Evolutionary conservation across 2,888 invertebrate genomes (phyloP).

Genomic region (Rhamphomyia laevipes): DNA sequence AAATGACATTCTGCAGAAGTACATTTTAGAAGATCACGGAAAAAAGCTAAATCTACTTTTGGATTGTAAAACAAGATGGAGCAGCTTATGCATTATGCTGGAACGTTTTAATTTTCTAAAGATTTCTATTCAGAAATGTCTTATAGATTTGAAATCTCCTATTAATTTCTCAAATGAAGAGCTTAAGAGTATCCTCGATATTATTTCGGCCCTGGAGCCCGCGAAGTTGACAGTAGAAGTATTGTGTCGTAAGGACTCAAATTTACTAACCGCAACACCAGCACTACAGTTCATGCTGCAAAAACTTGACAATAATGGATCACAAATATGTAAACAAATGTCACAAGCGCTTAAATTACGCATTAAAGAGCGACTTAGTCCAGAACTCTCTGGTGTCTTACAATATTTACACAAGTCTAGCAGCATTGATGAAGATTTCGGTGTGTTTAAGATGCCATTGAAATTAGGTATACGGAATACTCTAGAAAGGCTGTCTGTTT

Average conservation of each 20-base stretch:
- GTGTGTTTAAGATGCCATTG: background rate
- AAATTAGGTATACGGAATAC: background rate
- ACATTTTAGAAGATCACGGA: background rate
- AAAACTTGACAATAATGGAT: background rate
- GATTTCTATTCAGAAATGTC: slow-evolving; percentile 2
- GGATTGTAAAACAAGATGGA: background rate
- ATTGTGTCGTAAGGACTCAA: background rate
- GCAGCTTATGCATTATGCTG: background rate
- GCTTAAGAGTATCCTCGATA: background rate
- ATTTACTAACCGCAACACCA: background rate
- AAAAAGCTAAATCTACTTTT: background rate
- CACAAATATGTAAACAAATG: background rate
- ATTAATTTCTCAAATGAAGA: background rate
- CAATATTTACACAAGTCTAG: background rate
- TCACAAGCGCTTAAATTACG: background rate
- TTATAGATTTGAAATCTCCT: slow-evolving; percentile 1
- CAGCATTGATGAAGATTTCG: background rate
- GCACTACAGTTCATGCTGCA: background rate
- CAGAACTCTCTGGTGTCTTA: background rate
- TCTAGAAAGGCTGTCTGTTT: background rate
- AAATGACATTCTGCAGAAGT: background rate
- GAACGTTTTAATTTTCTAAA: background rate
- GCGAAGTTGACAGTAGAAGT: background rate
- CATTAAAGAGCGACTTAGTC: background rate
- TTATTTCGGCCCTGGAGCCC: background rate